Base-by-base conservation (phyloP, 1,140 invertebrate genomes). In the Formica selysi region DNA sequence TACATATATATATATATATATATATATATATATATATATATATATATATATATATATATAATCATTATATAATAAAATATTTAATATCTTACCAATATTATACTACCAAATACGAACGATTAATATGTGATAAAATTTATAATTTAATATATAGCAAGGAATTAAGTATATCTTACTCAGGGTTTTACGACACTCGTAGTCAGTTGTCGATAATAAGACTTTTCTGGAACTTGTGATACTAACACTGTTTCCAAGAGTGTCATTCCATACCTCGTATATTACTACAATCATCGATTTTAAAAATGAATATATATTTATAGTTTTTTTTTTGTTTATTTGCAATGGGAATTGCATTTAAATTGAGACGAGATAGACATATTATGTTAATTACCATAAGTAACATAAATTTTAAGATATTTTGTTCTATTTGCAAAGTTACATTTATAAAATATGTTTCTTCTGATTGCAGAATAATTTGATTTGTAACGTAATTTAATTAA, bases 401-500 rank as follows among this genome's bases (percentile, higher is more conserved):
- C 11, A 4, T 5, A 8, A 32, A n/a, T n/a, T 74, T 74, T 59
- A 74, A 44, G 70, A 44, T 7, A 22, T 8, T 0, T 57, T 32
- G 26, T 54, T 71, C 2, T 59, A 36, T 7, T 22, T 29, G 44
- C 44, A 57, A 54, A 71, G 29, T 36, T 54, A 73, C n/a, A 38
- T 73, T 38, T 59, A 59, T 59, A 59, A 57, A n/a, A n/a, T 22
- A 26, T 26, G 26, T 29, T 19, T 61, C 10, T 5, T 73, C 11
- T 16, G 10, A 57, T 73, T 73, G 54, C 70, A 73, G 4, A 26
- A 8, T 51, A 51, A 51, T 19, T 51, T 19, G 16, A 51, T 73
- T 57, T 36, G n/a, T 4, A 51, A 71, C 26, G 19, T 51, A 71
- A 51, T 4, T 51, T 70, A 13, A 68, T 70, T 41, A 67, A 68